Evolutionary conservation across 2,797 vertebrate species (phyloP), one percentile per base, ranked within the genome.

Genomic region (Steatocranus sp.): DNA sequence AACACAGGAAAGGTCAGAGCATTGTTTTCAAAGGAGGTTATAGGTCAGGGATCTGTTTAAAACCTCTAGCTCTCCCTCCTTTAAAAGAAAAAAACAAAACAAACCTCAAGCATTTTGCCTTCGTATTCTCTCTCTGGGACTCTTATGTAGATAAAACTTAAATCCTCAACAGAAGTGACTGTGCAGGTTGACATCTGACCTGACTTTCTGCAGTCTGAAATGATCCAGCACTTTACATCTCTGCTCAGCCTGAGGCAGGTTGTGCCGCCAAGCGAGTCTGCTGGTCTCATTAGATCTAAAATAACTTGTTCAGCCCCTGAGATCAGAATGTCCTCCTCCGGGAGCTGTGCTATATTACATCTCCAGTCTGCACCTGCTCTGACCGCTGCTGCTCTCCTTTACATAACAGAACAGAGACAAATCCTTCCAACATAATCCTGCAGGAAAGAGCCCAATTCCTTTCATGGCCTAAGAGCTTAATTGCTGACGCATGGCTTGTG

Each of bases 381-480:
- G 10, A 50, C 14, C 3, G 51, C 76, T 7, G 63, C 79, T 54
- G 75, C 46, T 48, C 14, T 48, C 41, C n/a, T 84, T 94, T 92
- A 91, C 85, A 75, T 88, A 94, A 94, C 75, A 54, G 41, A 30
- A 54, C 32, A n/a, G 0, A 66, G 73, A 87, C 82, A 49, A 81
- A 90, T 76, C 90, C 84, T 66, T 15, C 23, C 15, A 1, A 54
- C 36, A 20, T 91, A 94, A 94, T 92, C 91, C 88, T 17, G 11
- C n/a, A 8, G 3, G 68, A 91, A 75, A 8, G 20, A 43, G 81
- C 76, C 53, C 41, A 20, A 20, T 43, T 76, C 83, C 38, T 38
- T 53, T 77, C 77, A 81, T 5, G 41, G 43, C 11, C 87, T 87
- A 85, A 11, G 11, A 43, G 83, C 68, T 92, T 87, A 89, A 85